phyloP scores from a whole-genome alignment of 92 coral and sea anemone genomes.

The Phymanthus crucifer region DNA sequence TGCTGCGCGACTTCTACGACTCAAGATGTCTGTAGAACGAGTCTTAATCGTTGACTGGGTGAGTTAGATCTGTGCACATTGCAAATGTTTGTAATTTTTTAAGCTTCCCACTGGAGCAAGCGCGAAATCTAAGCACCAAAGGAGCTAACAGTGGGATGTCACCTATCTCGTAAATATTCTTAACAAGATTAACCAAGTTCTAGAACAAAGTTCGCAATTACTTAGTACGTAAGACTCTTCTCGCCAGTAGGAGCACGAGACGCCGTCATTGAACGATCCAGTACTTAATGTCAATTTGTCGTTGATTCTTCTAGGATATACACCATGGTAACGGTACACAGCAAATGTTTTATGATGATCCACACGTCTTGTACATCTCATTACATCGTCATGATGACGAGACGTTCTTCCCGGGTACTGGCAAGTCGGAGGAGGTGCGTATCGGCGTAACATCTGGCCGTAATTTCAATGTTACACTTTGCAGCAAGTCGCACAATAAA shows the following conservation, averaged over 20 bases:
- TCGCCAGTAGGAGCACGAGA: background rate
- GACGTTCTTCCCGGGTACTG: slow-evolving; percentile 98
- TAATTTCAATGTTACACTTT: background rate
- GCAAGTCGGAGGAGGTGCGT: slow-evolving; percentile 94
- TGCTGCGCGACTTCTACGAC: slow-evolving; percentile 93
- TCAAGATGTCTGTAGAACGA: slow-evolving; percentile 88
- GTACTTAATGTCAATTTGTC: background rate
- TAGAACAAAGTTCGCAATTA: no score
- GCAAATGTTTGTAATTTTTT: no score
- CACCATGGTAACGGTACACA: slow-evolving; percentile 99
- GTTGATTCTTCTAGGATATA: slow-evolving; percentile 67
- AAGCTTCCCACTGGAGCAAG: no score
- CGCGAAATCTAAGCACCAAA: no score
- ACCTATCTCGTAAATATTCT: no score
- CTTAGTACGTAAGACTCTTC: no score
- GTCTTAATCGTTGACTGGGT: slow-evolving; percentile 99
- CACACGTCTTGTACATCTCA: slow-evolving; percentile 96
- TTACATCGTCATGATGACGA: slow-evolving; percentile 99
- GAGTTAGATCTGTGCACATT: slow-evolving; percentile 20
- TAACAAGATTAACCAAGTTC: no score
- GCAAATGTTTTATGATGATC: slow-evolving; percentile 99
- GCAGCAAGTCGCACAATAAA: no score
- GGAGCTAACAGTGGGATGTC: no score
- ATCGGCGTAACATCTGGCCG: background rate
- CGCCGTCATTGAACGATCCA: background rate